These are phyloP conservation scores for Daphoenositta chrysoptera DNA, from an alignment of 2,113 vertebrate genomes.

Conservation along the genomic window DNA sequence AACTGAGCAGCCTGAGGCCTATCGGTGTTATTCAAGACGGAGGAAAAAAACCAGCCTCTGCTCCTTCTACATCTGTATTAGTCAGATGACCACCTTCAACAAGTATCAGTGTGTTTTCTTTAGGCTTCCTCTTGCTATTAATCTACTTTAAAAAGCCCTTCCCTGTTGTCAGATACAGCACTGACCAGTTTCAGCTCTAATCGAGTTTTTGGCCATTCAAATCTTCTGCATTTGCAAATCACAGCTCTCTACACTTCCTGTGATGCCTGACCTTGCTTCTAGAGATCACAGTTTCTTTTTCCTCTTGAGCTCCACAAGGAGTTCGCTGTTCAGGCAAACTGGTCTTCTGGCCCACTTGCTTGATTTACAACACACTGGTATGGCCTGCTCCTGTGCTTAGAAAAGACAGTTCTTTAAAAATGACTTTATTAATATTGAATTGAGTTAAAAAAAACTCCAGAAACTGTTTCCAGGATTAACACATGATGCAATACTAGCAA, in stretches of 20 bases:
- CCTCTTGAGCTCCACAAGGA: neutral
- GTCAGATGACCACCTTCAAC: neutral
- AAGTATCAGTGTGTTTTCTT: neutral
- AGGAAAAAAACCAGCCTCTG: neutral
- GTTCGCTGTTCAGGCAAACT: neutral
- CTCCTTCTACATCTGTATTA: neutral
- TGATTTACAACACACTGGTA: neutral
- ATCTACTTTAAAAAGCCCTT: neutral
- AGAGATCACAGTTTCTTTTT: neutral
- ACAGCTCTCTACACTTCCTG: neutral
- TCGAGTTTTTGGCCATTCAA: neutral
- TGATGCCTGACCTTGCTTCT: accelerated
- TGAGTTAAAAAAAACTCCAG: neutral
- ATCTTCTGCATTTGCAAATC: neutral
- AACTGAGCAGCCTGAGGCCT: neutral
- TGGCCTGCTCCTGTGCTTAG: neutral
- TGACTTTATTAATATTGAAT: neutral
- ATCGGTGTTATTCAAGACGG: neutral
- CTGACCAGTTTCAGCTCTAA: neutral
- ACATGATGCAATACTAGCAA: neutral
- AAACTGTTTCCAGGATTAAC: neutral
- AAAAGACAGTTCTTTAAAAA: neutral
- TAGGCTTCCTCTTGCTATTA: neutral
- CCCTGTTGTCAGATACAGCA: neutral
- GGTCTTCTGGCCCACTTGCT: neutral